phyloP scores from a whole-genome alignment of 2,888 invertebrate species.

The Pegoplata infirma region DNA sequence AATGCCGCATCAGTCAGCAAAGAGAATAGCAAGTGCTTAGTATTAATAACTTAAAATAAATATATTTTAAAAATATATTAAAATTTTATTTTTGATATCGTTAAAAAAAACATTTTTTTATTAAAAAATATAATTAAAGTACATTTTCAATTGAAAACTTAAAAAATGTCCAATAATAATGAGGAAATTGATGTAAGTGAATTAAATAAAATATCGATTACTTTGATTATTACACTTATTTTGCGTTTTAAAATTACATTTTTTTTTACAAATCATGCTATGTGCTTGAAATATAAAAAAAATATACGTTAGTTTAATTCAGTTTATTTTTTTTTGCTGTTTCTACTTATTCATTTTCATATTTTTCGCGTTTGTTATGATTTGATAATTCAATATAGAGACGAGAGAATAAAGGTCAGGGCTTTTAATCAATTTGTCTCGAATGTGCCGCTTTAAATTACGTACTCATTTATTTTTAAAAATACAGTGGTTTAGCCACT shows the following conservation, averaged over 20 bases:
- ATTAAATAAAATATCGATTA: too few species aligned
- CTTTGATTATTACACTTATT: slow-evolving; percentile 7
- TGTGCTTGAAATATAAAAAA: background rate
- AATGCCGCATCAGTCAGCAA: slow-evolving; percentile 43
- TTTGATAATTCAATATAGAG: background rate
- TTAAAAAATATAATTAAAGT: background rate
- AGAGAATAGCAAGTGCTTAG: slow-evolving; percentile 43
- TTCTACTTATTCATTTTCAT: background rate
- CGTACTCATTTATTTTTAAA: background rate
- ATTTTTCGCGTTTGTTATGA: background rate
- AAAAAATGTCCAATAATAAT: slow-evolving; percentile 36
- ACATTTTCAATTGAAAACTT: too few species aligned
- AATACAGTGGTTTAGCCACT: too few species aligned
- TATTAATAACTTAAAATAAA: slow-evolving; percentile 16
- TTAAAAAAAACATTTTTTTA: slow-evolving; percentile 2
- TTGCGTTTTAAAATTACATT: background rate
- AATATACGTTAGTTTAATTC: background rate
- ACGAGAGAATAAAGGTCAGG: slow-evolving; percentile 33
- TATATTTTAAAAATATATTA: background rate
- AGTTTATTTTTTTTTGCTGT: background rate
- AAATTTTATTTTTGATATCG: slow-evolving; percentile 7
- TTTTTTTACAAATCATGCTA: background rate
- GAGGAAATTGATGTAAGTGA: slow-evolving; percentile 52
- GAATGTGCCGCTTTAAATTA: background rate
- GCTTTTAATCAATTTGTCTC: background rate